These are phyloP conservation scores for Nephila pilipes DNA, from an alignment of 1,140 invertebrate genomes.

Conservation along the genomic window DNA sequence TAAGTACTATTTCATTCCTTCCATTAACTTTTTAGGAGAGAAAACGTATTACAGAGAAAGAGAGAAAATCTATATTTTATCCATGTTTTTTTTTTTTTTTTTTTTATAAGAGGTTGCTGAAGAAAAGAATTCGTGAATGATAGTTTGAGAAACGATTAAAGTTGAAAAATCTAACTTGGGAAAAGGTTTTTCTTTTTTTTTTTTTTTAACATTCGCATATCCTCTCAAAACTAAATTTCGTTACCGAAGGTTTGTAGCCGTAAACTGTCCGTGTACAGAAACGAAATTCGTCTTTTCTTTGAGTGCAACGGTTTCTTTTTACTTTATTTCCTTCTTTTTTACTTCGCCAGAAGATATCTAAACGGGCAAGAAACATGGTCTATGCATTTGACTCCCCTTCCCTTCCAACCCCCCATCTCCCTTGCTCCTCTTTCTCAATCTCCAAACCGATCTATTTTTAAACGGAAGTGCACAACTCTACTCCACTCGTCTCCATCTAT, in stretches of 20 bases:
- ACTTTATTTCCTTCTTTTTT: not conserved
- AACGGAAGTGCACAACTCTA: conserved; percentile 56
- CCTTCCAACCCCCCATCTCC: not conserved
- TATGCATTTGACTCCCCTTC: conserved; percentile 41
- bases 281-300: conserved; percentile 25
- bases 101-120: no score
- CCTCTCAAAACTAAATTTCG: not conserved
- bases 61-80: no score
- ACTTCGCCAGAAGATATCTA: conserved; percentile 19
- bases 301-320: not conserved
- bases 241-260: not conserved
- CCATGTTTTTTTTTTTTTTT: no score
- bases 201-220: not conserved
- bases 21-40: no score
- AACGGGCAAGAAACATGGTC: conserved; percentile 51
- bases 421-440: conserved; percentile 8
- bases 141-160: not conserved
- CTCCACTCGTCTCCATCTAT: not conserved
- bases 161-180: not conserved
- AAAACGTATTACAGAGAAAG: no score
- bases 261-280: not conserved
- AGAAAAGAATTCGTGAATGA: not conserved
- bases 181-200: no score
- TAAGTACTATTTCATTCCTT: no score
- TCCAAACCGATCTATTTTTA: conserved; percentile 71